Conservation (phyloP, 2,113 vertebrate genomes). For the Poecilia latipinna region DNA sequence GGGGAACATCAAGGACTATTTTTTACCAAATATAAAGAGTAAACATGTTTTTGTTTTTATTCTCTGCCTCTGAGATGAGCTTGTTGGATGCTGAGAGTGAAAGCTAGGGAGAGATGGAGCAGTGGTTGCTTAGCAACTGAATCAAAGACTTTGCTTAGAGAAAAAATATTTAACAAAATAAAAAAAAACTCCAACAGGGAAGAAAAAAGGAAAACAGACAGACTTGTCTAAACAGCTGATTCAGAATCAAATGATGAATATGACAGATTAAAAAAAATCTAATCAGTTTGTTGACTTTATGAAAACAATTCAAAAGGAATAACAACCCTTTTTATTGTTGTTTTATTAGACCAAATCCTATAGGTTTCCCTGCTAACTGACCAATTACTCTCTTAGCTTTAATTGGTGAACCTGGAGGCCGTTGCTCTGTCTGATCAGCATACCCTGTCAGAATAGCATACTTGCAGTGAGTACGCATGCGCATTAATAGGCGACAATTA, state of each 20-base stretch:
- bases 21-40: background rate
- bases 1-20: background rate
- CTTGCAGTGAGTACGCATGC: too few species aligned
- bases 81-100: conserved; percentile 37
- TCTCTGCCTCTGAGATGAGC: conserved; percentile 25
- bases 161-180: background rate
- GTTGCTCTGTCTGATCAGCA: too few species aligned
- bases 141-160: conserved; percentile 47
- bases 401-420: background rate
- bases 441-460: too few species aligned
- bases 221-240: conserved; percentile 3
- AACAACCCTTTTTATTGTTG: background rate
- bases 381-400: background rate
- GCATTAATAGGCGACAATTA: too few species aligned
- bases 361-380: too few species aligned
- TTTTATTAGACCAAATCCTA: background rate
- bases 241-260: conserved; percentile 11
- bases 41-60: conserved; percentile 9
- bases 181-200: conserved; percentile 9
- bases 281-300: background rate
- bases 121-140: conserved; percentile 79
- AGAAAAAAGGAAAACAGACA: conserved; percentile 10
- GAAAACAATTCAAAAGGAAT: background rate
- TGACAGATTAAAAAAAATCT: background rate
- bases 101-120: conserved; percentile 29